Percentiles rank a stretch among this genome's conserved stretches.
Conservation (phyloP, 64 coral and sea anemone species). For the Dendrophyllia cribrosa region DNA sequence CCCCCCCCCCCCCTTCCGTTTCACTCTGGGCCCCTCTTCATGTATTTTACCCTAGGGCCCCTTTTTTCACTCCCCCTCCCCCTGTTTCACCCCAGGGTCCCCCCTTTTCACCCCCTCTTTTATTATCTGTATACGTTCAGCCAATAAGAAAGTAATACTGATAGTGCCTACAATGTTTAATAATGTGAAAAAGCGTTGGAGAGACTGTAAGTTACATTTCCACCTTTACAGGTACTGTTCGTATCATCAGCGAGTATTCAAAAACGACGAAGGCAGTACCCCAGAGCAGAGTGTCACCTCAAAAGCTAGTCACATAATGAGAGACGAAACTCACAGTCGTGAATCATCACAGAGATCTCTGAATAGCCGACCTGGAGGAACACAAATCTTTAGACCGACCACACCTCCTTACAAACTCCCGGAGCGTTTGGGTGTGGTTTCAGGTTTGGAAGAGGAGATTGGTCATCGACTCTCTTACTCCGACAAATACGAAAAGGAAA, state of each 20-base stretch:
- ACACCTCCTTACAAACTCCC: not conserved
- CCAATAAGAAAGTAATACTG: no score
- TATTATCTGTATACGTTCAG: no score
- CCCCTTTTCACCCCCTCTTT: no score
- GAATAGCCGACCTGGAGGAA: no score
- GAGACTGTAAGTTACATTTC: not conserved
- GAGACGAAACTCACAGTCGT: not conserved
- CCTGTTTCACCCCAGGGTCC: no score
- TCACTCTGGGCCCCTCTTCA: no score
- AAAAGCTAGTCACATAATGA: not conserved
- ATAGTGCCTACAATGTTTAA: no score
- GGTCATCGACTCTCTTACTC: not conserved
- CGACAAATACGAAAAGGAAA: not conserved
- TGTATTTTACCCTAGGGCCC: no score
- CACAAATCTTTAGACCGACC: not conserved
- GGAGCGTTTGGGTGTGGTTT: not conserved
- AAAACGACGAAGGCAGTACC: not conserved
- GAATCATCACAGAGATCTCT: not conserved
- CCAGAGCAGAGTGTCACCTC: not conserved
- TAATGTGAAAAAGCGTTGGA: no score
- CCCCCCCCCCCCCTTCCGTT: no score
- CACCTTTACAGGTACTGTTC: constrained; percentile 8
- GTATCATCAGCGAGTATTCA: constrained; percentile 51
- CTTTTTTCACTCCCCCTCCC: no score
- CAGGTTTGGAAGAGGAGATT: not conserved